phyloP scores from a whole-genome alignment of 2,113 vertebrate genomes.

The Struthidea cinerea region DNA sequence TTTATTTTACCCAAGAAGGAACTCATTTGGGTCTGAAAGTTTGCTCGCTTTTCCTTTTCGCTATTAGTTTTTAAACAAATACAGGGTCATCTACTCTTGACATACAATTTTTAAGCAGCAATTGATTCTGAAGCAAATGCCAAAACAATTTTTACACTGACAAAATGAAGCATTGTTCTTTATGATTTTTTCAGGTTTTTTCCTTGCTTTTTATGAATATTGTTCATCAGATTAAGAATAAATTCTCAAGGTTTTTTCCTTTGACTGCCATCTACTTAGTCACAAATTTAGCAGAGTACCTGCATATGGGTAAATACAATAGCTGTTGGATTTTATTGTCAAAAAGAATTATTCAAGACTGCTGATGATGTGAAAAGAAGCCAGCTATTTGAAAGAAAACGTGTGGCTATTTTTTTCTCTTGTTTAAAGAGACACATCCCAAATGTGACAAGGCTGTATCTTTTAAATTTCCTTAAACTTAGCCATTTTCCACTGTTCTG shows the following conservation, averaged over 20 bases:
- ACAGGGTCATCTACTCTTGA: background rate
- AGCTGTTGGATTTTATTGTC: background rate
- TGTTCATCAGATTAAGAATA: background rate
- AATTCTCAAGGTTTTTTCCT: background rate
- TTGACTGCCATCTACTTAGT: background rate
- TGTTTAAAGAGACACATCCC: background rate
- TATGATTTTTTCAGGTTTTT: background rate
- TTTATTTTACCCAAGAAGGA: background rate
- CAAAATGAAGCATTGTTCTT: background rate
- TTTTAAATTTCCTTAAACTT: background rate
- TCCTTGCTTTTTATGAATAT: background rate
- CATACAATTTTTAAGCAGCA: background rate
- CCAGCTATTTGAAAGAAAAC: background rate
- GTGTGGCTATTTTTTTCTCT: background rate
- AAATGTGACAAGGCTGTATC: background rate
- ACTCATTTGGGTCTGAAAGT: background rate
- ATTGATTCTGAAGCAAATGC: background rate
- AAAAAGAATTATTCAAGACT: background rate
- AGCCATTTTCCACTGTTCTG: background rate
- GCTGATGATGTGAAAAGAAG: background rate
- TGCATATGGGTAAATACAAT: background rate
- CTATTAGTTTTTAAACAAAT: background rate
- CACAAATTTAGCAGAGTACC: background rate
- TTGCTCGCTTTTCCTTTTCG: background rate
- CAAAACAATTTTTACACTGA: background rate